A percentile compares a stretch with the other conserved stretches of the same genome.
Conservation (phyloP, 1,140 invertebrate species). For the Diuraphis noxia region DNA sequence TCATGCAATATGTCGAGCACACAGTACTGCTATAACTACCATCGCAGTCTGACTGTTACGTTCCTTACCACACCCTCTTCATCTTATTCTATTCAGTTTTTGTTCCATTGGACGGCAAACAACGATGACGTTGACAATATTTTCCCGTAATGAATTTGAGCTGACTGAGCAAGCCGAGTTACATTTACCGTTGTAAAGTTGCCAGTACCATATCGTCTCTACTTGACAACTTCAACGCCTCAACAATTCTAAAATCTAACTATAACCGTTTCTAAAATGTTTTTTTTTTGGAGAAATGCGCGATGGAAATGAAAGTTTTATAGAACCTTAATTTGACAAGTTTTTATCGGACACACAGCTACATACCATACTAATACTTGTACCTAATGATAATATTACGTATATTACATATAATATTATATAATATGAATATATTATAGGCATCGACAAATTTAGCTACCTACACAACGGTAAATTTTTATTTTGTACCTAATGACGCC, state of each 20-base stretch:
- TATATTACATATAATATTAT: too few species aligned
- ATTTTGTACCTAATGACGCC: not conserved
- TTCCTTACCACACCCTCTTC: not conserved
- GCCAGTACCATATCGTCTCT: not conserved
- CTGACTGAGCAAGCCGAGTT: not conserved
- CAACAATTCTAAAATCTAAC: not conserved
- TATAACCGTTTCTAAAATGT: not conserved
- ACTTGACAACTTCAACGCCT: not conserved
- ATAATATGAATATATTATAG: too few species aligned
- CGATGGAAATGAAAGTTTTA: not conserved
- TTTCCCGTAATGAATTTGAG: not conserved
- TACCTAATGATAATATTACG: not conserved
- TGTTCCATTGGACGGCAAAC: not conserved
- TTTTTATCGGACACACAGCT: not conserved
- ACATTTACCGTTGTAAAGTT: not conserved
- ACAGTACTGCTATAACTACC: not conserved
- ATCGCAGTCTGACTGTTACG: not conserved
- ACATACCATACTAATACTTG: not conserved
- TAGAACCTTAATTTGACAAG: too few species aligned
- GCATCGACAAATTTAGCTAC: not conserved
- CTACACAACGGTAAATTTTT: too few species aligned
- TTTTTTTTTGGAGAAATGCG: not conserved
- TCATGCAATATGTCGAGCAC: not conserved
- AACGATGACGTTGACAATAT: constrained; percentile 24
- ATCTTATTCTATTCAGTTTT: not conserved